These are phyloP conservation scores for Polia nebulosa DNA, from an alignment of 2,888 invertebrate species.

Conservation along the genomic window DNA sequence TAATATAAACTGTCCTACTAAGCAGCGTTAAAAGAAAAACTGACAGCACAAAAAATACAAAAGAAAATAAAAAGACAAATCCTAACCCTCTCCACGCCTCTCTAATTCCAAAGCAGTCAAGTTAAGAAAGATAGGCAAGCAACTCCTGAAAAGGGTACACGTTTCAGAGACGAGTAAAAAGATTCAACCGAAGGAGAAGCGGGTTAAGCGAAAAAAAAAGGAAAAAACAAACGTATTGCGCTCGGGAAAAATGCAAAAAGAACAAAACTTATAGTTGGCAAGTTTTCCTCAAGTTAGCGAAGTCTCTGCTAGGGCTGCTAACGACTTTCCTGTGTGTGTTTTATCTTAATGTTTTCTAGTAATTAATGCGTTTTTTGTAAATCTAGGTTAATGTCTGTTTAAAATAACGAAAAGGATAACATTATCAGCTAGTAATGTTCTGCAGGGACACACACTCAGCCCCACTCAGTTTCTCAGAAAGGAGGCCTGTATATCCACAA, in stretches of 20 bases:
- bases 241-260: constrained; percentile 87
- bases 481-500: background rate
- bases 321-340: constrained; percentile 74
- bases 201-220: constrained; percentile 72
- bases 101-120: constrained; percentile 81
- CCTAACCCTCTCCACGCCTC: constrained; percentile 74
- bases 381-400: constrained; percentile 32
- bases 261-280: constrained; percentile 86
- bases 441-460: background rate
- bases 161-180: constrained; percentile 85
- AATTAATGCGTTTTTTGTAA: constrained; percentile 64
- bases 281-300: constrained; percentile 85
- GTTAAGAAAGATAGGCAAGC: constrained; percentile 89
- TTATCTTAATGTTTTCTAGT: constrained; percentile 72
- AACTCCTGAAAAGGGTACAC: constrained; percentile 90
- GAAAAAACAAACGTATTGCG: constrained; percentile 77
- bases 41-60: background rate
- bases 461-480: background rate
- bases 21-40: background rate
- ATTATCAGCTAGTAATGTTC: background rate
- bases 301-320: constrained; percentile 70
- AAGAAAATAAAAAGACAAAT: background rate
- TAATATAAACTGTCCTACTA: background rate
- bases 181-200: constrained; percentile 81
- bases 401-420: background rate